Conservation (phyloP, 2,888 invertebrate genomes). For the Nomada fucata region DNA sequence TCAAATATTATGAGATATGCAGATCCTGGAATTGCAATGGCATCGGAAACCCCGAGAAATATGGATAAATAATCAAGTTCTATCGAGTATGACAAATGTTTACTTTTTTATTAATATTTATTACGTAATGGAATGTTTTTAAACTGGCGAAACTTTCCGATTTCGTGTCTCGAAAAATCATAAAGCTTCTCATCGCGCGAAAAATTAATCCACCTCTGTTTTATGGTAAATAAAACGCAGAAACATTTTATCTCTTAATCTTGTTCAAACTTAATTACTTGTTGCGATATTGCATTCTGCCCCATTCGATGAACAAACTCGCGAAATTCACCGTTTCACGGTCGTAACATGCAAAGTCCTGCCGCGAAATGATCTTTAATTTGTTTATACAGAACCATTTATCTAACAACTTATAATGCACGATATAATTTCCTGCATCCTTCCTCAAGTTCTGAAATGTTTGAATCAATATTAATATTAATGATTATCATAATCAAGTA, state of each 20-base stretch:
- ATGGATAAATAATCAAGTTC: too few relatives aligned
- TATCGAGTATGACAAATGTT: too few relatives aligned
- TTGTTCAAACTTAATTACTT: constrained; percentile 62
- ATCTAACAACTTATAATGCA: background rate
- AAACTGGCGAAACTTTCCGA: constrained; percentile 49
- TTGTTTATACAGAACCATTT: background rate
- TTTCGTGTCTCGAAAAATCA: constrained; percentile 51
- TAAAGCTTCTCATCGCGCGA: constrained; percentile 51
- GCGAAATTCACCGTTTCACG: constrained; percentile 21
- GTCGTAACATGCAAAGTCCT: constrained; percentile 12
- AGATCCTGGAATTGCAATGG: background rate
- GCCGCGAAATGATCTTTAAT: constrained; percentile 12
- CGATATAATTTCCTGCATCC: too few relatives aligned
- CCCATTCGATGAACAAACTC: constrained; percentile 32
- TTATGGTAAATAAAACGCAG: constrained; percentile 64
- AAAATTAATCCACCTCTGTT: constrained; percentile 61
- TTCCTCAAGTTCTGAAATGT: too few relatives aligned
- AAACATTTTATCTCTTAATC: constrained; percentile 67
- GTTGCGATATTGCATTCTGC: constrained; percentile 53
- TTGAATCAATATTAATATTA: too few relatives aligned
- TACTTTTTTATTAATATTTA: constrained; percentile 21
- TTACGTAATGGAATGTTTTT: constrained; percentile 38
- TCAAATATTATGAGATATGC: too few relatives aligned
- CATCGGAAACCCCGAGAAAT: too few relatives aligned
- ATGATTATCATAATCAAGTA: too few relatives aligned